Base-by-base conservation (phyloP, 2,113 vertebrate genomes). In the Pangasianodon hypophthalmus region DNA sequence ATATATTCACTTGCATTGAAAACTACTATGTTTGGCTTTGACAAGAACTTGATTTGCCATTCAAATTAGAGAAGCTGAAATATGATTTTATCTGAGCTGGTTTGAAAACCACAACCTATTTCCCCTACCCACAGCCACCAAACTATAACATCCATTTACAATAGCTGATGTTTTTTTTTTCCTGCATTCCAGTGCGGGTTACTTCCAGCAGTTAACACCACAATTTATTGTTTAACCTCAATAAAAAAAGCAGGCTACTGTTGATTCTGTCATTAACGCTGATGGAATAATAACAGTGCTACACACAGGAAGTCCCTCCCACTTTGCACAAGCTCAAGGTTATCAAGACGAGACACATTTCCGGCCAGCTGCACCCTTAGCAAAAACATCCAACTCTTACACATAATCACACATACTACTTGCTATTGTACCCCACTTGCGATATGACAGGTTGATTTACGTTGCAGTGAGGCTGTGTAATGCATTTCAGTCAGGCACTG, bases 331-430 rank as follows among this genome's bases (percentile, higher is more conserved):
- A 87, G 69, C 73, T 84, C 52, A 58, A 56, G 88, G 84, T 93
- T 94, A 94, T 94, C 93, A 89, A 87, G 60, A 84, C 88, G 21
- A 50, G 64, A 77, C 92, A 94, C 91, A 89, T 92, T 92, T 94
- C 93, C 94, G 93, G 79, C 86, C 80, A 92, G 89, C 89, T 88
- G 85, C 91, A 79, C 83, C 56, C 86, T 41, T 77, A 83, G 24
- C 50, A 56, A 87, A 88, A 85, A 82, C 67, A 73, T 58, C 87
- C 82, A 89, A 54, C 85, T 56, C 50, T 52, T n/a, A 60, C 73
- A 89, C 89, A 89, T 83, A 87, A 44, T 87, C 85, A 84, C 88
- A 88, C 48, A 41, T 56, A 46, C 26, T 71, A 73, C 64, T 71
- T 80, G 21, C 24, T 62, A 56, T 46, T 87, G 86, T 87, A 37